Percentiles rank a stretch among this genome's conserved stretches.
Conservation (phyloP, 2,888 invertebrate genomes). For the Heteropelma amictum region DNA sequence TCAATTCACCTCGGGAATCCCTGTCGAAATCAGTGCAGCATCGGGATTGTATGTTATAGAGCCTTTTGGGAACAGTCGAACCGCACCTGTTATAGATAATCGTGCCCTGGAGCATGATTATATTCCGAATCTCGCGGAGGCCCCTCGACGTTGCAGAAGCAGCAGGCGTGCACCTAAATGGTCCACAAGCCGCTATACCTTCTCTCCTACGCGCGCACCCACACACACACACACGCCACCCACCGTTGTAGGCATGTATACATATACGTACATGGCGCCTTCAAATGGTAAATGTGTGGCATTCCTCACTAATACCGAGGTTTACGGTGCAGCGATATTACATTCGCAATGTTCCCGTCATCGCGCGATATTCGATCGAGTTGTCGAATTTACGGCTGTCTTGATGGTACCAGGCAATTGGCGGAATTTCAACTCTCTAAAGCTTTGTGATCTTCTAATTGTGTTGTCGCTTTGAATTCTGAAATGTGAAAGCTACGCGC, state of each 20-base stretch:
- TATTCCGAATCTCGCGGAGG: constrained; percentile 48
- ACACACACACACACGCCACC: background rate
- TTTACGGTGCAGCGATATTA: constrained; percentile 10
- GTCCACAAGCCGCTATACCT: constrained; percentile 22
- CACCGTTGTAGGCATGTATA: too few species aligned
- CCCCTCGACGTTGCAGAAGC: constrained; percentile 40
- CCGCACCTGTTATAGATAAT: constrained; percentile 57
- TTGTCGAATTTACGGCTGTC: background rate
- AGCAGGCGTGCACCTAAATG: constrained; percentile 9
- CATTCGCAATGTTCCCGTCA: constrained; percentile 24
- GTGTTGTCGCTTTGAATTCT: background rate
- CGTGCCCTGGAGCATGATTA: constrained; percentile 54
- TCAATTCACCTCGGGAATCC: constrained; percentile 20
- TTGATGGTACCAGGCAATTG: background rate
- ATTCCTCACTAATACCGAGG: background rate
- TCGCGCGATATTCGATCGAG: background rate
- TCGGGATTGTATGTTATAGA: constrained; percentile 51
- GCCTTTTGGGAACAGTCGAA: constrained; percentile 53
- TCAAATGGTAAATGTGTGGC: background rate
- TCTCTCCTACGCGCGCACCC: background rate
- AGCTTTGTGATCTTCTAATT: background rate
- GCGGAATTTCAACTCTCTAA: background rate
- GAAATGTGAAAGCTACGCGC: background rate
- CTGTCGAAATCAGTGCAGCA: constrained; percentile 52
- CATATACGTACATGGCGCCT: too few species aligned